These are phyloP conservation scores for Limnephilus marmoratus DNA, from an alignment of 2,888 invertebrate species.

Conservation along the genomic window DNA sequence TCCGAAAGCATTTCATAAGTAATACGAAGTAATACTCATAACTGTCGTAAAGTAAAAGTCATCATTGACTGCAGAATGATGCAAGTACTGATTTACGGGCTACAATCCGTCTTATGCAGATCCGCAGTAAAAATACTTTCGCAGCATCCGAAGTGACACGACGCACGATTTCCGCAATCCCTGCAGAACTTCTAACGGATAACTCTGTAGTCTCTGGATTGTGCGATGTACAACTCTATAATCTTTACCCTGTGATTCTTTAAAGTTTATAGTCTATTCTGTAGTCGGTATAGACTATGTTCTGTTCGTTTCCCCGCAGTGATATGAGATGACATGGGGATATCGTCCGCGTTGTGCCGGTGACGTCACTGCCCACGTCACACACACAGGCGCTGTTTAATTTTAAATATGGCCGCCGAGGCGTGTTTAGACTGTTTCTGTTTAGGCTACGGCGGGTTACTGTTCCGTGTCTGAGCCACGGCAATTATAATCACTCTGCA, in stretches of 20 bases:
- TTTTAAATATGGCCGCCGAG: constrained; percentile 21
- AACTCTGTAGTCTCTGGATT: neutral
- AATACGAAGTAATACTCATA: too few relatives aligned
- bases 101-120: neutral
- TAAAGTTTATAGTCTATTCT: too few relatives aligned
- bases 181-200: neutral
- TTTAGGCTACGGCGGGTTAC: constrained; percentile 28
- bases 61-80: neutral
- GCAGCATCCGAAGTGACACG: neutral
- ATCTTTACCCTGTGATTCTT: too few relatives aligned
- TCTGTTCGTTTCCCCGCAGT: neutral
- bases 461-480: constrained; percentile 25
- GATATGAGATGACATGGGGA: neutral
- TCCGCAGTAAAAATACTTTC: neutral
- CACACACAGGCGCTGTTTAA: neutral
- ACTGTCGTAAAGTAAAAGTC: neutral
- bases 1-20: too few relatives aligned
- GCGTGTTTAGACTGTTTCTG: constrained; percentile 13
- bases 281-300: neutral
- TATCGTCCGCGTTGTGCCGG: neutral
- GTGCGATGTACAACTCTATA: too few relatives aligned
- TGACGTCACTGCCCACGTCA: constrained; percentile 20
- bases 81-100: neutral
- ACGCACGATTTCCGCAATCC: neutral
- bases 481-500: constrained; percentile 14